Evolutionary conservation across 2,797 vertebrate species (phyloP).

Genomic region (Hylomyscus alleni): DNA sequence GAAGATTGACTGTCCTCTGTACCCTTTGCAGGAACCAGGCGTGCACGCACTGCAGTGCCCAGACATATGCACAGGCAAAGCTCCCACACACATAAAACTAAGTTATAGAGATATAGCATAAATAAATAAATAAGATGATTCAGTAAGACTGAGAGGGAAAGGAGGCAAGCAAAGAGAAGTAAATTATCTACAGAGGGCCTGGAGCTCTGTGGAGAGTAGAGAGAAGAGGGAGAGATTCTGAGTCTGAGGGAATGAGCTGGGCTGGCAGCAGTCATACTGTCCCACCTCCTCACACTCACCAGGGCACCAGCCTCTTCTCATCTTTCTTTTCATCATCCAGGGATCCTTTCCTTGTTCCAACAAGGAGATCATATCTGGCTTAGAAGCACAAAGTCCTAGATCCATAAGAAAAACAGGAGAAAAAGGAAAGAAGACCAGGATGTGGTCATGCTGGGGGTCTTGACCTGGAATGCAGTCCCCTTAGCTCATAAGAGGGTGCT

Average conservation of each 20-base stretch:
- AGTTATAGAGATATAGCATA: neutral
- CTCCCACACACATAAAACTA: neutral
- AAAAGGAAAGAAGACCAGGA: neutral
- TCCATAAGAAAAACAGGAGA: neutral
- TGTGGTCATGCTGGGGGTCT: accelerated
- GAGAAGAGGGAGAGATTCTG: neutral
- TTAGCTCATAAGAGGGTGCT: neutral
- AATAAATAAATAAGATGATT: neutral
- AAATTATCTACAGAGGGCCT: accelerated
- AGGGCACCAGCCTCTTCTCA: neutral
- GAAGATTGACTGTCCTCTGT: neutral
- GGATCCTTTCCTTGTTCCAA: constrained; percentile 74
- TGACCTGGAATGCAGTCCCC: neutral
- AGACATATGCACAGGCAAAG: neutral
- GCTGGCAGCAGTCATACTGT: accelerated
- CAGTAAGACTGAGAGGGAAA: neutral
- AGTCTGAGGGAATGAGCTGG: accelerated
- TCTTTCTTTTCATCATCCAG: neutral
- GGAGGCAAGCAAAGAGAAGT: neutral
- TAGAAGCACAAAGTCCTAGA: constrained; percentile 77
- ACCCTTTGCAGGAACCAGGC: neutral
- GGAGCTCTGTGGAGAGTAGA: neutral
- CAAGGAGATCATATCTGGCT: constrained; percentile 69
- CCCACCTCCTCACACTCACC: constrained; percentile 36
- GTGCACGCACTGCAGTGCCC: neutral